Conservation (phyloP, 2,888 invertebrate genomes). For the Ennomos fuscantarius region DNA sequence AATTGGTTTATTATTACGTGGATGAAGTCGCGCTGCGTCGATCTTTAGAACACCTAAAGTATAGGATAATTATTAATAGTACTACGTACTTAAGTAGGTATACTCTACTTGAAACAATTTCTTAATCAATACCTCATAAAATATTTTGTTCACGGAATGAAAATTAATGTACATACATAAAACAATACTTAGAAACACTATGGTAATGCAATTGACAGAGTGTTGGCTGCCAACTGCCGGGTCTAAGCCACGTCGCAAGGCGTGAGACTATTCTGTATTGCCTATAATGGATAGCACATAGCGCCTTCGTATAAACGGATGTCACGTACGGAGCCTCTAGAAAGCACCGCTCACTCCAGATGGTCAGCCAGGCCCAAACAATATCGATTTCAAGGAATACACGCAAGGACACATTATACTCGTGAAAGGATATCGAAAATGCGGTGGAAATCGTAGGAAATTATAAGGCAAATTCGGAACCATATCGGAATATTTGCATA, state of each 20-base stretch:
- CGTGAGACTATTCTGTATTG: slow-evolving; percentile 63
- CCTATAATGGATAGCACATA: slow-evolving; percentile 30
- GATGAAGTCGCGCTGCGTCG: too few species aligned
- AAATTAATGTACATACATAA: slow-evolving; percentile 51
- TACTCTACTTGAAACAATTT: slow-evolving; percentile 32
- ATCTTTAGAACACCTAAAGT: too few species aligned
- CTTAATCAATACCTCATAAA: slow-evolving; percentile 44
- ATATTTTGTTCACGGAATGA: slow-evolving; percentile 46
- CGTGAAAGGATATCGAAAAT: slow-evolving; percentile 16
- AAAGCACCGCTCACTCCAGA: slow-evolving; percentile 56
- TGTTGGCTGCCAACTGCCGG: slow-evolving; percentile 48
- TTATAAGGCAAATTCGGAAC: slow-evolving; percentile 4
- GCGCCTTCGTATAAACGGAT: slow-evolving; percentile 58
- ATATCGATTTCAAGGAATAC: slow-evolving; percentile 48
- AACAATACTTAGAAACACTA: slow-evolving; percentile 50
- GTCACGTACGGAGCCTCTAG: slow-evolving; percentile 61
- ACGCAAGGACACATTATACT: slow-evolving; percentile 30
- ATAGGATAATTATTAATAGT: too few species aligned
- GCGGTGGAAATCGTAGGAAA: slow-evolving; percentile 6
- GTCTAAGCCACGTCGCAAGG: slow-evolving; percentile 39
- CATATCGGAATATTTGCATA: background rate
- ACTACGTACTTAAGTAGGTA: too few species aligned
- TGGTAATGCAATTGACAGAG: slow-evolving; percentile 47
- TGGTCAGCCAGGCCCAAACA: slow-evolving; percentile 52
- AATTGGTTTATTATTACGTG: too few species aligned